These are phyloP conservation scores for Agapornis roseicollis DNA, from an alignment of 2,113 vertebrate genomes.

Conservation along the genomic window DNA sequence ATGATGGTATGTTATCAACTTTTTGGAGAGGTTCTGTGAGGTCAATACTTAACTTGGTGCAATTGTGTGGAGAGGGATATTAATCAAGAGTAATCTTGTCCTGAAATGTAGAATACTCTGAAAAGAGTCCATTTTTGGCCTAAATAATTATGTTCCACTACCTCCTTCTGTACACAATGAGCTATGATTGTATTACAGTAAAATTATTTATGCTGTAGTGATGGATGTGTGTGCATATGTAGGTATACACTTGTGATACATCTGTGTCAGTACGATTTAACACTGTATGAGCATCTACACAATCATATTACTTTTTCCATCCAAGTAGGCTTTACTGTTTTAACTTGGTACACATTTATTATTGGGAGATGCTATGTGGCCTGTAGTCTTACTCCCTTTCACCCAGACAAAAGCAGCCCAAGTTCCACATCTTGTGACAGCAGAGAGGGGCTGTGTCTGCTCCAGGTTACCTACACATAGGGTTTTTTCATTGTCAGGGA, in stretches of 20 bases:
- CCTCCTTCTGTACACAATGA: neutral
- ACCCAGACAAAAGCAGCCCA: neutral
- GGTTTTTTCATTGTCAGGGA: neutral
- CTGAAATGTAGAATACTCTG: neutral
- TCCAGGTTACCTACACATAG: neutral
- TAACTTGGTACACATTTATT: neutral
- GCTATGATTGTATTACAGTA: neutral
- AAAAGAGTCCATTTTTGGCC: neutral
- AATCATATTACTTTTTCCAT: neutral
- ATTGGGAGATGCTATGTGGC: rapidly evolving
- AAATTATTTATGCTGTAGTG: neutral
- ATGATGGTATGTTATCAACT: neutral
- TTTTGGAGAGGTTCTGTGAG: neutral
- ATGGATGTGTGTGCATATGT: neutral
- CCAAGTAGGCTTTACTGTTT: neutral
- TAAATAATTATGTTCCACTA: neutral
- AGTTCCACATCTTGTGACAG: neutral
- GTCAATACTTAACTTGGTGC: neutral
- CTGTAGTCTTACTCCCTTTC: neutral
- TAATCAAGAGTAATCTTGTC: neutral
- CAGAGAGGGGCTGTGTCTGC: neutral
- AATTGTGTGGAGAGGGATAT: neutral
- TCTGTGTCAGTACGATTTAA: neutral
- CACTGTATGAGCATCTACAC: neutral
- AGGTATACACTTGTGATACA: neutral